Evolutionary conservation across 2,113 vertebrate genomes (phyloP).

Genomic region (Aviceda subcristata): DNA sequence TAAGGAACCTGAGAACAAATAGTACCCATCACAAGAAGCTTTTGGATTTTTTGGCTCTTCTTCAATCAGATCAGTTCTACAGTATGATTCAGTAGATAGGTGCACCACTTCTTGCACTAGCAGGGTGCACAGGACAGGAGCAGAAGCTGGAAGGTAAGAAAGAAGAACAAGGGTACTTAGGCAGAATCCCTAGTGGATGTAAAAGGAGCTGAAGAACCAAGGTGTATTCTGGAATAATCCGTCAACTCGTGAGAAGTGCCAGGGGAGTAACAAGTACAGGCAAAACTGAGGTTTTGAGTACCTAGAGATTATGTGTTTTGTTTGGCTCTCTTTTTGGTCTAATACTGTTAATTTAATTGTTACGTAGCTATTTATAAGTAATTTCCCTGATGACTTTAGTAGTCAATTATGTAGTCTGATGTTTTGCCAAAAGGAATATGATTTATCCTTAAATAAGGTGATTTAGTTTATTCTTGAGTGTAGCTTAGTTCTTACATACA

Average conservation of each 20-base stretch:
- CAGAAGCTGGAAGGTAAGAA: background rate
- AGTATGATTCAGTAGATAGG: background rate
- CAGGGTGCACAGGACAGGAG: background rate
- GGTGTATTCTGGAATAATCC: background rate
- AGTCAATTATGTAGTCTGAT: background rate
- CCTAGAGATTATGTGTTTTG: background rate
- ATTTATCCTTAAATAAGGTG: background rate
- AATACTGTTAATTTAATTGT: background rate
- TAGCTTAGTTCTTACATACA: background rate
- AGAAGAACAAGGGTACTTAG: background rate
- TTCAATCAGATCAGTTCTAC: background rate
- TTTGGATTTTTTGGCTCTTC: background rate
- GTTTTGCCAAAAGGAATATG: background rate
- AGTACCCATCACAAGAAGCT: background rate
- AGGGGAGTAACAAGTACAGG: background rate
- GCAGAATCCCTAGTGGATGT: background rate
- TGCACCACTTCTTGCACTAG: background rate
- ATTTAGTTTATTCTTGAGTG: background rate
- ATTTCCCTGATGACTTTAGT: background rate
- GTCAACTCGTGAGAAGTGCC: background rate
- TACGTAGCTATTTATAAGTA: background rate
- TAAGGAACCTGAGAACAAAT: background rate
- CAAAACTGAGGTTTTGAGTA: background rate
- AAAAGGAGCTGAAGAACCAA: background rate
- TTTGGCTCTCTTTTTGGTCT: background rate